Base-by-base conservation (phyloP, 2,113 vertebrate species). In the Eonycteris spelaea region DNA sequence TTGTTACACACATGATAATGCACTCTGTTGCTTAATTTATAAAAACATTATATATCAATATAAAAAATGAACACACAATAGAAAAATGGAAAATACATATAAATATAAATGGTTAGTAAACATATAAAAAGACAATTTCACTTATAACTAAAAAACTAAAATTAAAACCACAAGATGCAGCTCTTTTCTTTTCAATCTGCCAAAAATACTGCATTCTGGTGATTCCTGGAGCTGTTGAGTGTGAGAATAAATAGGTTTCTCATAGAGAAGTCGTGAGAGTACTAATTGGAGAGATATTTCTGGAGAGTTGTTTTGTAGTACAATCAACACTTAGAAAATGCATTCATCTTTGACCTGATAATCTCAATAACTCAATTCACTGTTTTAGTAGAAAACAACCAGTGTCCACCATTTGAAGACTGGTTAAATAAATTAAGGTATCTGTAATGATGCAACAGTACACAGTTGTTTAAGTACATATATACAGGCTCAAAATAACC, bases 81-180 rank as follows among this genome's bases (percentile, higher is more conserved):
- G 53, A 78, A 94, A 78, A 30, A 71, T 35, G 21, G 6, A 26
- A 82, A 96, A 84, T 35, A 86, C n/a, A 63, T 16, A 65, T 68
- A 65, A 85, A 90, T 28, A 61, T 55, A 67, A 83, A 38, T 30
- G 14, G 8, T 14, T 43, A 70, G 13, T 33, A 82, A 91, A 90
- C 6, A n/a, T 13, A 48, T 38, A 14, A 73, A 65, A n/a, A 57
- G 19, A 70, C 10, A 67, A 70, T 91, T 90, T 80, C n/a, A 93
- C 21, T 80, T 88, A 57, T 43, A 95, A 95, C 30, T 45, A 67
- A 92, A 95, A 51, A 30, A 2, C 48, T 86, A 6, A 77, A 82
- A 95, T 61, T 67, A 78, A 90, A 86, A 74, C 21, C 11, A 75
- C 28, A 87, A 74, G 22, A 71, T 75, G n/a, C 22, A 77, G 53